Conservation (phyloP, 2,797 vertebrate species). For the Pangasius macronema region DNA sequence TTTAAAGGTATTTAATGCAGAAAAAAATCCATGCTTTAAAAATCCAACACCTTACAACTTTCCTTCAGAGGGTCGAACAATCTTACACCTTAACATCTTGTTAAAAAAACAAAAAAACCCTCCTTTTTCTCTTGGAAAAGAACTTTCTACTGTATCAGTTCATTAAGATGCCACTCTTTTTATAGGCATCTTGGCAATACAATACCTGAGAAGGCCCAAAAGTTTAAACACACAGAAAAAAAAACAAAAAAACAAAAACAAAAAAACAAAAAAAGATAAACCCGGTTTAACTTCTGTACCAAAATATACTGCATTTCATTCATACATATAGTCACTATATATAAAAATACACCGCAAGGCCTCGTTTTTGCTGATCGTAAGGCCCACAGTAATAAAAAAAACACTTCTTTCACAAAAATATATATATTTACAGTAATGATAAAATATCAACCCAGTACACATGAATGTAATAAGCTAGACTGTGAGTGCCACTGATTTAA, state of each 20-base stretch:
- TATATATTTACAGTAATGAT: conserved; percentile 55
- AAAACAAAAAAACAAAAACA: conserved; percentile 61
- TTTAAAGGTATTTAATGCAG: conserved; percentile 67
- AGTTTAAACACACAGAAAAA: conserved; percentile 61
- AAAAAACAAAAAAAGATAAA: conserved; percentile 59
- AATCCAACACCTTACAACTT: conserved; percentile 71
- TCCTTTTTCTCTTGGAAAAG: conserved; percentile 17
- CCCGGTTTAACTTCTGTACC: conserved; percentile 68
- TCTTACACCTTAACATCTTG: conserved; percentile 1
- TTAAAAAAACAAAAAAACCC: background rate
- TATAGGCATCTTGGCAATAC: conserved; percentile 57
- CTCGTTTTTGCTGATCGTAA: conserved; percentile 61
- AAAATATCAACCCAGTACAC: conserved; percentile 54
- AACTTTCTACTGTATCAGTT: conserved; percentile 31
- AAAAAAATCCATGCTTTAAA: conserved; percentile 70
- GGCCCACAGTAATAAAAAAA: conserved; percentile 54
- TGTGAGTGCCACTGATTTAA: conserved; percentile 50
- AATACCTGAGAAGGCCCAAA: conserved; percentile 65
- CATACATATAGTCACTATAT: conserved; percentile 58
- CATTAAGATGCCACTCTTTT: conserved; percentile 50
- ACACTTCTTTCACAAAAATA: conserved; percentile 56
- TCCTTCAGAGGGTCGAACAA: conserved; percentile 46
- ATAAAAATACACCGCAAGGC: conserved; percentile 66
- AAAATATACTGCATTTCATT: conserved; percentile 71
- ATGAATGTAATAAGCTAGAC: conserved; percentile 54